Conservation (phyloP, 1,140 invertebrate genomes). For the Caenorhabditis briggsae region DNA sequence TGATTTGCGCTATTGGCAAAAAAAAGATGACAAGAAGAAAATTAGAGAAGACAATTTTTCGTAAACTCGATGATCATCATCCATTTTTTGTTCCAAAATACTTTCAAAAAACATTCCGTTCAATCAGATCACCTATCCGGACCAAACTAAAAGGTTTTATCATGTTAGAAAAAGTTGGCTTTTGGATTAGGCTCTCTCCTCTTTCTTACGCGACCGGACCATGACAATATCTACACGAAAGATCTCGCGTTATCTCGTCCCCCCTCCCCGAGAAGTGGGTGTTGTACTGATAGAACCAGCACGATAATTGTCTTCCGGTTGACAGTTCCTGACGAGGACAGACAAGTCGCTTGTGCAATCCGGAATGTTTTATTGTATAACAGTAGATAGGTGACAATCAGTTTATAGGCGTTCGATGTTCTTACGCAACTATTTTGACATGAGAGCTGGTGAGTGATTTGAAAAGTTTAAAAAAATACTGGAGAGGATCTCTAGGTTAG, state of each 20-base stretch:
- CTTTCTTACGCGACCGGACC: background rate
- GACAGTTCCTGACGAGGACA: slow-evolving; percentile 51
- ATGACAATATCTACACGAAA: background rate
- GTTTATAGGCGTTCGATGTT: background rate
- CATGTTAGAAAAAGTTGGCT: background rate
- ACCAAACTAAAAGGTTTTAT: too few relatives aligned
- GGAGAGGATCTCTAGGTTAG: too few relatives aligned
- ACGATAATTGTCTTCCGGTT: slow-evolving; percentile 52
- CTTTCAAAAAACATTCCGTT: too few relatives aligned
- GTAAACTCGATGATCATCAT: slow-evolving; percentile 33
- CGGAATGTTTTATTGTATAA: slow-evolving; percentile 20
- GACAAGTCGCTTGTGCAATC: slow-evolving; percentile 49
- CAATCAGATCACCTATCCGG: too few relatives aligned
- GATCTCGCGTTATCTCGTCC: slow-evolving; percentile 28
- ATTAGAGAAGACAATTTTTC: background rate
- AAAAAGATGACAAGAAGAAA: slow-evolving; percentile 26
- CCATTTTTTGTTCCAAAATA: background rate
- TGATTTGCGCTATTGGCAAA: background rate
- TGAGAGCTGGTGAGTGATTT: background rate
- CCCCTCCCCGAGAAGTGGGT: background rate
- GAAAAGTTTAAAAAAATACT: too few relatives aligned
- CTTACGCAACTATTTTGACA: background rate
- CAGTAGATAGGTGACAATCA: background rate
- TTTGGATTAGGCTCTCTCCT: background rate
- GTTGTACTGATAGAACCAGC: slow-evolving; percentile 35